These are phyloP conservation scores for Tyrannus savana DNA, from an alignment of 2,113 vertebrate species.

Conservation along the genomic window DNA sequence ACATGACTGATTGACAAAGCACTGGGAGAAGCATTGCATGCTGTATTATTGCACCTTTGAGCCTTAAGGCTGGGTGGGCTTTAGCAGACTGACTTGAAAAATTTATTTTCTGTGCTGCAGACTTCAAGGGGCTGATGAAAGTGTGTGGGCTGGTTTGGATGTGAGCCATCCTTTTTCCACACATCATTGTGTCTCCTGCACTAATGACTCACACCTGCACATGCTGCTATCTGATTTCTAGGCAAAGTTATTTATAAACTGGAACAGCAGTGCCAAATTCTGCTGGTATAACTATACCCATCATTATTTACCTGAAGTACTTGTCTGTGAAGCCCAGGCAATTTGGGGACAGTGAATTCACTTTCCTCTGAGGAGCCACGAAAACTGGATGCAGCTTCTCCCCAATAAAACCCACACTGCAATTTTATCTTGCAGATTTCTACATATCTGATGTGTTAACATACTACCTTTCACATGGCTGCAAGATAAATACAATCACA, in stretches of 20 bases:
- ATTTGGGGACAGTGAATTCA: background rate
- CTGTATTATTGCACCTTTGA: background rate
- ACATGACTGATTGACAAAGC: background rate
- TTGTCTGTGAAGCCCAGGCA: background rate
- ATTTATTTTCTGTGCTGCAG: background rate
- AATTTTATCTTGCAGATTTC: background rate
- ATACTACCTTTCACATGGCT: background rate
- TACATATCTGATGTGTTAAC: background rate
- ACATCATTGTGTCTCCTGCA: slow-evolving; percentile 62
- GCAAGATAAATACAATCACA: background rate
- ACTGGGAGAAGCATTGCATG: background rate
- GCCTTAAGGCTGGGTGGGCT: background rate
- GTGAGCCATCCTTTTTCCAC: slow-evolving; percentile 44
- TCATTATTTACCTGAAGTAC: background rate
- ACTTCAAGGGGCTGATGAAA: slow-evolving; percentile 54
- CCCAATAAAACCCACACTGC: background rate
- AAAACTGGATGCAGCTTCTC: background rate
- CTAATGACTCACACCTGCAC: slow-evolving; percentile 64
- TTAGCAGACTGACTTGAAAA: background rate
- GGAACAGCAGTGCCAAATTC: background rate
- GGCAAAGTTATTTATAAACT: slow-evolving; percentile 47
- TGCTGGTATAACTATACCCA: background rate
- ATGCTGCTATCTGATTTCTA: slow-evolving; percentile 45
- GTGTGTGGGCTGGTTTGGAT: slow-evolving; percentile 44
- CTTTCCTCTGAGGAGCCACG: background rate